phyloP scores from a whole-genome alignment of 2,888 invertebrate species.

The Lasioglossum morio region DNA sequence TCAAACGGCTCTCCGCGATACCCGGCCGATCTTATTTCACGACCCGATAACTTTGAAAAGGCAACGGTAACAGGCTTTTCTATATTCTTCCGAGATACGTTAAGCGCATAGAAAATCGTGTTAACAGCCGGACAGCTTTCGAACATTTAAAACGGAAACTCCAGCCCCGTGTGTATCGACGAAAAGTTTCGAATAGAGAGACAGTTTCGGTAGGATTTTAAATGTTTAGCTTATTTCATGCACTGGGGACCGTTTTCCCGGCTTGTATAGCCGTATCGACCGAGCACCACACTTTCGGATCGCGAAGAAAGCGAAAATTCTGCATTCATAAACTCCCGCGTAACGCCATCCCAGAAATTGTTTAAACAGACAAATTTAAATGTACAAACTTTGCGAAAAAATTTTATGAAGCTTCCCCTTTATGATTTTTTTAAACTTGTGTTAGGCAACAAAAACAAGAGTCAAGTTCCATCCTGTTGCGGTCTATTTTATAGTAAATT shows the following conservation, averaged over 20 bases:
- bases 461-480: too few species aligned
- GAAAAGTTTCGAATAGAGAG: not conserved
- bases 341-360: too few species aligned
- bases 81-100: not conserved
- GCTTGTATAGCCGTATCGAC: not conserved
- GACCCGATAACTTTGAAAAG: not conserved
- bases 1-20: not conserved
- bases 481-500: too few species aligned
- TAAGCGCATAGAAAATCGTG: not conserved
- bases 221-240: not conserved
- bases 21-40: slow-evolving; percentile 9
- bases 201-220: not conserved
- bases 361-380: too few species aligned
- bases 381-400: too few species aligned
- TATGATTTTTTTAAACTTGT: too few species aligned
- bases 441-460: too few species aligned
- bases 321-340: not conserved
- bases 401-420: not conserved
- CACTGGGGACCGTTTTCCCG: not conserved
- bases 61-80: not conserved
- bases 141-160: not conserved
- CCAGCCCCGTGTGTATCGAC: not conserved
- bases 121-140: not conserved
- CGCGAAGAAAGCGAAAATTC: not conserved
- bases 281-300: not conserved